A percentile compares a stretch with the other conserved stretches of the same genome.
Conservation (phyloP, 2,113 vertebrate genomes). For the Oenanthe melanoleuca region DNA sequence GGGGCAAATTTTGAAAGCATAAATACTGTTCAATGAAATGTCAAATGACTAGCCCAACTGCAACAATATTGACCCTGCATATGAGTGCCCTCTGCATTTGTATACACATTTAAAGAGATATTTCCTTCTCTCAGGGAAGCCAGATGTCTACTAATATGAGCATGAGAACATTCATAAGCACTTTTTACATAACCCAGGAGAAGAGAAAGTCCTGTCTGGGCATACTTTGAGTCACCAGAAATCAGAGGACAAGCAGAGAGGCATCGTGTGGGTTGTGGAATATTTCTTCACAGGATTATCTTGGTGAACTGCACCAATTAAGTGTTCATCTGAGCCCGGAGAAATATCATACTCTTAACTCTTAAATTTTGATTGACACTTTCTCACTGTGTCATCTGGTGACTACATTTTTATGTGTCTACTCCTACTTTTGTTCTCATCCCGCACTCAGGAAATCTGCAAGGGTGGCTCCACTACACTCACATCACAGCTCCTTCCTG, state of each 20-base stretch:
- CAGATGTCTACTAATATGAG: not conserved
- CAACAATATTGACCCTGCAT: not conserved
- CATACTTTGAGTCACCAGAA: not conserved
- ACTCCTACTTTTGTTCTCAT: not conserved
- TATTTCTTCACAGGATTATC: not conserved
- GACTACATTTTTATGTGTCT: not conserved
- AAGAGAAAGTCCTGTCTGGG: not conserved
- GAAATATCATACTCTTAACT: not conserved
- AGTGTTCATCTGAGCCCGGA: not conserved
- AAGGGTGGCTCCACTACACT: not conserved
- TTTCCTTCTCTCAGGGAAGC: not conserved
- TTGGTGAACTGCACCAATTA: not conserved
- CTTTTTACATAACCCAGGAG: not conserved
- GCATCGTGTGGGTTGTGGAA: not conserved
- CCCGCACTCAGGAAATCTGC: not conserved
- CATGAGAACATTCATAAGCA: not conserved
- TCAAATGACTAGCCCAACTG: not conserved
- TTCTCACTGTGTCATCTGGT: not conserved
- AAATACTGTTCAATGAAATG: not conserved
- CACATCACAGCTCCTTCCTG: not conserved
- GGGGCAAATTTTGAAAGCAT: not conserved
- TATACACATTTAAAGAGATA: not conserved
- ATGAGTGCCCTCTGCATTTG: not conserved
- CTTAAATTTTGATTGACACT: not conserved
- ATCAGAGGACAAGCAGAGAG: not conserved